A percentile compares a stretch with the other conserved stretches of the same genome.
phyloP scores from a whole-genome alignment of 2,888 invertebrate species.

The Heliconius charithonia region DNA sequence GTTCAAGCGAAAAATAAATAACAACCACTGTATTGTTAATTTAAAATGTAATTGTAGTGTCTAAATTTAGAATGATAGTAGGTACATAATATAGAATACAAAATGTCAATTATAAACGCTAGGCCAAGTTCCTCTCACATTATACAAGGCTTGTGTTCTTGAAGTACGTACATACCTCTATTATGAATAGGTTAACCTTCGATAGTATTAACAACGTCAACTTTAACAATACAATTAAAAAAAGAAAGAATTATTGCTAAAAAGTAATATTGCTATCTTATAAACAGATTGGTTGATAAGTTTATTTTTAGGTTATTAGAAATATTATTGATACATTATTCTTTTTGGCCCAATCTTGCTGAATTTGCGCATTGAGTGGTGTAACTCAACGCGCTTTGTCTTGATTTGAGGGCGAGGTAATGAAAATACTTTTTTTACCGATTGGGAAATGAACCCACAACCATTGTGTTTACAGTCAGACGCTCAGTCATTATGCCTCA shows the following conservation, averaged over 20 bases:
- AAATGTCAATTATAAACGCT: background rate
- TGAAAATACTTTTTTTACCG: background rate
- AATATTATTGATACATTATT: background rate
- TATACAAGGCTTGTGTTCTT: background rate
- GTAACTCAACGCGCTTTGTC: too few relatives aligned
- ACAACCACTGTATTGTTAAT: too few relatives aligned
- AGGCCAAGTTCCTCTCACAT: background rate
- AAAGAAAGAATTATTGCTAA: background rate
- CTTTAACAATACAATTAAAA: background rate
- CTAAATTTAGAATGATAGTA: background rate
- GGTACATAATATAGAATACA: background rate
- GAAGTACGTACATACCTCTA: background rate
- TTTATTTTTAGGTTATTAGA: background rate
- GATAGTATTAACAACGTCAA: background rate
- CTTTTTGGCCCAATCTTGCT: too few relatives aligned
- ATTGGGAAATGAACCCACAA: too few relatives aligned
- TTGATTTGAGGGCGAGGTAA: too few relatives aligned
- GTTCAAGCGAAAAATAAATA: background rate
- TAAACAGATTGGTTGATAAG: background rate
- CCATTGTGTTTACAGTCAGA: too few relatives aligned
- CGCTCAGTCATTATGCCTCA: background rate
- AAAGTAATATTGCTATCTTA: background rate
- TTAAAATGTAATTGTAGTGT: background rate
- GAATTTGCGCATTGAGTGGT: too few relatives aligned
- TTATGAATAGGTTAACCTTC: background rate